Evolutionary conservation across 2,113 vertebrate species (phyloP).

Genomic region (Tonatia bakeri): DNA sequence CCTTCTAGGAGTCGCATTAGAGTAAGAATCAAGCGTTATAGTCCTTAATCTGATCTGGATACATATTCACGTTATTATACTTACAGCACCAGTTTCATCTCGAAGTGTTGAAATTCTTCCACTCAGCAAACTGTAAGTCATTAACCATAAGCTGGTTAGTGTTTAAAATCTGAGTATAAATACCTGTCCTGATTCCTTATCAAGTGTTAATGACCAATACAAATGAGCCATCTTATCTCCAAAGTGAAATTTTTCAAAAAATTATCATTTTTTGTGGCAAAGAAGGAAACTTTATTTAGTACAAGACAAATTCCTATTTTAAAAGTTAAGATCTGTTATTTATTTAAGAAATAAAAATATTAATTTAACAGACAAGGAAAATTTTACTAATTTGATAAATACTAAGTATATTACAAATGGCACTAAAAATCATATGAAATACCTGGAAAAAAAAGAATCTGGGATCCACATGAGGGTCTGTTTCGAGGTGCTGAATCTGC

Average conservation of each 20-base stretch:
- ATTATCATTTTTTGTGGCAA: not conserved
- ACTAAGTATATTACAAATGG: not conserved
- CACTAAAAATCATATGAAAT: slow-evolving; percentile 58
- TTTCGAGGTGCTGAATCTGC: slow-evolving; percentile 97
- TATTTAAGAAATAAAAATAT: not conserved
- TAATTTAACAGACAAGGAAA: not conserved
- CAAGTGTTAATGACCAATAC: not conserved
- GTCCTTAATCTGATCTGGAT: not conserved
- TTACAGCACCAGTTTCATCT: slow-evolving; percentile 99
- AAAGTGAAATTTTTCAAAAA: not conserved
- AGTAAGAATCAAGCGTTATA: not conserved
- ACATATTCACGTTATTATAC: slow-evolving; percentile 71
- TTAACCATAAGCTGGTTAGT: slow-evolving; percentile 68
- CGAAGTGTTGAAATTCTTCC: slow-evolving; percentile 98
- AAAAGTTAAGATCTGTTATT: slow-evolving; percentile 11
- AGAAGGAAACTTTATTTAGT: not conserved
- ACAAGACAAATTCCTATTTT: not conserved
- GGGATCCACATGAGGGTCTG: slow-evolving; percentile 99
- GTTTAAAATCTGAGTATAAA: slow-evolving; percentile 14
- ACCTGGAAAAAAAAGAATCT: slow-evolving; percentile 99
- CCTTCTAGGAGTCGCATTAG: not conserved
- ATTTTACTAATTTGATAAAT: not conserved
- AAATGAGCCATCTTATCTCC: not conserved
- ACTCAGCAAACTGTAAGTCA: slow-evolving; percentile 92
- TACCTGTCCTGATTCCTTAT: not conserved